These are phyloP conservation scores for Eulimnadia texana DNA, from an alignment of 1,140 invertebrate genomes.

Conservation along the genomic window DNA sequence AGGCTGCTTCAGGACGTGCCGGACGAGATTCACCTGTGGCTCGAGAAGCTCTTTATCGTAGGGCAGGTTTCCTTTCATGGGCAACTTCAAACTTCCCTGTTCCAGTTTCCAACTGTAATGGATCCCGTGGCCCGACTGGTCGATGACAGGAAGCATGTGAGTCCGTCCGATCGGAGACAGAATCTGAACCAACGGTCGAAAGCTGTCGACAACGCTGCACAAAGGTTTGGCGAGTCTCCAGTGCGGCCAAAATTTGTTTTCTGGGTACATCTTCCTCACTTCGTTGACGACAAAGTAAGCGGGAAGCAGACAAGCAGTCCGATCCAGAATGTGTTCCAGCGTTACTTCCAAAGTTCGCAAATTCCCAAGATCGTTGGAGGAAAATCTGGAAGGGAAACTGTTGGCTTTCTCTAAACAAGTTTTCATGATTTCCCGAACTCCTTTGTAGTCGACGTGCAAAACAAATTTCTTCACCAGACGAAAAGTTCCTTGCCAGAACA, in stretches of 20 bases:
- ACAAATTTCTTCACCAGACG: slow-evolving; percentile 70
- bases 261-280: slow-evolving; percentile 71
- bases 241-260: slow-evolving; percentile 69
- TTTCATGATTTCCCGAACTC: slow-evolving; percentile 81
- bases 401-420: slow-evolving; percentile 74
- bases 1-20: slow-evolving; percentile 85
- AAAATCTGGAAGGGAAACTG: slow-evolving; percentile 53
- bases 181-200: slow-evolving; percentile 57
- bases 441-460: slow-evolving; percentile 86
- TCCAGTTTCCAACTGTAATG: slow-evolving; percentile 84
- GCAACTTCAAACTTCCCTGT: slow-evolving; percentile 67
- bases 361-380: slow-evolving; percentile 62
- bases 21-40: slow-evolving; percentile 70
- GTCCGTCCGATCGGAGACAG: slow-evolving; percentile 80
- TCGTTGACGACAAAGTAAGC: slow-evolving; percentile 74
- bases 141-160: slow-evolving; percentile 82
- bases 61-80: slow-evolving; percentile 77
- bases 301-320: slow-evolving; percentile 78
- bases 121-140: slow-evolving; percentile 76
- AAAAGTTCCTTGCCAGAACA: slow-evolving; percentile 64
- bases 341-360: slow-evolving; percentile 62
- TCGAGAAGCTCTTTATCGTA: slow-evolving; percentile 78
- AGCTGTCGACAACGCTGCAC: slow-evolving; percentile 54
- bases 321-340: slow-evolving; percentile 76
- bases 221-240: slow-evolving; percentile 79